Percentiles rank a stretch among this genome's conserved stretches.
phyloP scores from a whole-genome alignment of 23 tunicate genomes.

The Ascidia mentula region DNA sequence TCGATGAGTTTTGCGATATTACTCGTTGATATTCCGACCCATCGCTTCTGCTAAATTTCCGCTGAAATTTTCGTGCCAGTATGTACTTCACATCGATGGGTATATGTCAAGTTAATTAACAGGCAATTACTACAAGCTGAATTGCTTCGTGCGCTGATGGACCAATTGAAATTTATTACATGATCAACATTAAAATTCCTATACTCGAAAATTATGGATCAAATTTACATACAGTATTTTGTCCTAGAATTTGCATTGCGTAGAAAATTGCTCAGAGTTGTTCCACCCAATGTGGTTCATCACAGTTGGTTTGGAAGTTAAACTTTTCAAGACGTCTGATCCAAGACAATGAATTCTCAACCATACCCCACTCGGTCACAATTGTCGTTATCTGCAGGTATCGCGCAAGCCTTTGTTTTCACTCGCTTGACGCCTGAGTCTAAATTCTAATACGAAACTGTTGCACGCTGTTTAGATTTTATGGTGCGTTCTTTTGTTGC shows the following conservation, averaged over 20 bases:
- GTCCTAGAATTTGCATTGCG: no score
- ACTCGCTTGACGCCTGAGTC: background rate
- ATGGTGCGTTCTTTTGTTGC: background rate
- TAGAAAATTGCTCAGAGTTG: no score
- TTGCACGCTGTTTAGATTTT: background rate
- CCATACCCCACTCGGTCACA: no score
- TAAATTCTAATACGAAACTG: background rate
- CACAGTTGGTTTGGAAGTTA: no score
- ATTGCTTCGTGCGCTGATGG: background rate
- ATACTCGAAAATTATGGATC: no score
- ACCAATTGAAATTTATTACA: no score
- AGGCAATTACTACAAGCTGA: background rate
- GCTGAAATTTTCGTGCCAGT: background rate
- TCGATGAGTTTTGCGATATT: background rate
- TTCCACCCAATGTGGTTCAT: no score
- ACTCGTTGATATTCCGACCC: background rate
- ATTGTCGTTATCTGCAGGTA: conserved; percentile 3
- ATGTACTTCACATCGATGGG: background rate
- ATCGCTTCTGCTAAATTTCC: background rate
- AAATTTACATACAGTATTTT: no score
- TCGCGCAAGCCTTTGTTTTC: background rate
- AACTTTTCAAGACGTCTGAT: no score
- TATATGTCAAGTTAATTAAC: background rate
- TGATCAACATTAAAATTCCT: no score
- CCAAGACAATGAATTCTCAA: no score